A percentile compares a stretch with the other conserved stretches of the same genome.
Conservation (phyloP, 1,140 invertebrate species). For the Microvelia longipes region DNA sequence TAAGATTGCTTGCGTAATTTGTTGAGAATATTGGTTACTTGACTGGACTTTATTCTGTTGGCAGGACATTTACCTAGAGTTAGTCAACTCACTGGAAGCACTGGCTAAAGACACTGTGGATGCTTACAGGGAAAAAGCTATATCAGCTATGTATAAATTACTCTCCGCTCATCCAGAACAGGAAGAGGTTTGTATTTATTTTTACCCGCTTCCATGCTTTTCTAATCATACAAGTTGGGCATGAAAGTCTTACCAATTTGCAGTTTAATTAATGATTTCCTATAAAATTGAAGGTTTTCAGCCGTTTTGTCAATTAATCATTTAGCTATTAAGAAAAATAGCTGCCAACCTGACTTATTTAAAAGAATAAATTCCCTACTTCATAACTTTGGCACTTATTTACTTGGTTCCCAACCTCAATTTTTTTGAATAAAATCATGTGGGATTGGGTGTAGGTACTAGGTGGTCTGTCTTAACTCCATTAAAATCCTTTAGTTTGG, state of each 20-base stretch:
- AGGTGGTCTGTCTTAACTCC: too few species aligned
- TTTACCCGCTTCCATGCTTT: too few species aligned
- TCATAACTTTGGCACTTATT: too few species aligned
- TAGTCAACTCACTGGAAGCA: constrained; percentile 44
- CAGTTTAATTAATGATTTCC: background rate
- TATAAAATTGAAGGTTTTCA: background rate
- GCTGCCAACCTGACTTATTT: background rate
- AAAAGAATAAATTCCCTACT: background rate
- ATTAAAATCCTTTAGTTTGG: too few species aligned
- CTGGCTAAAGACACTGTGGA: constrained; percentile 55
- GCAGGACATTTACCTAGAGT: constrained; percentile 60
- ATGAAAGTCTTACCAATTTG: background rate
- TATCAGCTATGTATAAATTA: constrained; percentile 60
- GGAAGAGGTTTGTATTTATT: constrained; percentile 44
- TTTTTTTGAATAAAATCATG: too few species aligned
- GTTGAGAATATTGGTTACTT: too few species aligned
- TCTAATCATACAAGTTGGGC: too few species aligned
- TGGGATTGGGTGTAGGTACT: too few species aligned
- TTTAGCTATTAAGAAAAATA: background rate
- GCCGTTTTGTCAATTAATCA: background rate
- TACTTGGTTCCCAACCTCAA: too few species aligned
- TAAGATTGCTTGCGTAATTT: too few species aligned
- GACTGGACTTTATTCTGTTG: too few species aligned
- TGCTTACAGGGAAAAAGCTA: constrained; percentile 63
- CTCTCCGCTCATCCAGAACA: constrained; percentile 72